Base-by-base conservation (phyloP, 2,113 vertebrate species). In the Vicugna pacos region DNA sequence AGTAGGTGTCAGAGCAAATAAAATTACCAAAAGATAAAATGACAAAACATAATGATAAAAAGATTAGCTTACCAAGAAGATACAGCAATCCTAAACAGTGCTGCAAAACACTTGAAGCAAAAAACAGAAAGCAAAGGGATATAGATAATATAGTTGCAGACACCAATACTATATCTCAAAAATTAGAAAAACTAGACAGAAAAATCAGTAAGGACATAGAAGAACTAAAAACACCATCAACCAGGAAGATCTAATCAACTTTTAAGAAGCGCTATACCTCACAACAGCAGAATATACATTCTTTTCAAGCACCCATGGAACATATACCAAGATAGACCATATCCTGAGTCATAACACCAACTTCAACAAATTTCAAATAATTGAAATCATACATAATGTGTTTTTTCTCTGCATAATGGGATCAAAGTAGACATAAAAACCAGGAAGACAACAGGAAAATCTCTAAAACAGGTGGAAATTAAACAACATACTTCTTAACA, bases 221-320 rank as follows among this genome's bases (percentile, higher is more conserved):
- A 79, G n/a, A 93, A 77, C 72, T 93, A 64, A 65, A 93, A 93
- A 85, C 22, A 56, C 72, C 24, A 86, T 58, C 28, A 56, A 48
- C 38, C 30, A 86, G 60, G 30, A 85, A 67, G 30, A 77, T 46
- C 60, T 77, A 86, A 86, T 67, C 11, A 93, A 69, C 30, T 77
- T 76, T 86, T 86, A 58, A 67, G 62, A 73, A 67, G 24, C 35
- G 46, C 28, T 24, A 9, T 56, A 65, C 48, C 7, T 67, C 20
- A 77, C 30, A 56, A 85, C 48, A 77, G 28, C 35, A 82, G 65
- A 91, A 72, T 50, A 72, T 16, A 82, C 22, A 38, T 73, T 83
- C 32, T 92, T 83, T 82, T 82, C 67, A 73, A 62, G 32, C 12
- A 52, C 54, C 46, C 20, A 12, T 83, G 54, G 24, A 38, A 83